Evolutionary conservation across 2,888 invertebrate species (phyloP).

Genomic region (Uloborus plumipes): DNA sequence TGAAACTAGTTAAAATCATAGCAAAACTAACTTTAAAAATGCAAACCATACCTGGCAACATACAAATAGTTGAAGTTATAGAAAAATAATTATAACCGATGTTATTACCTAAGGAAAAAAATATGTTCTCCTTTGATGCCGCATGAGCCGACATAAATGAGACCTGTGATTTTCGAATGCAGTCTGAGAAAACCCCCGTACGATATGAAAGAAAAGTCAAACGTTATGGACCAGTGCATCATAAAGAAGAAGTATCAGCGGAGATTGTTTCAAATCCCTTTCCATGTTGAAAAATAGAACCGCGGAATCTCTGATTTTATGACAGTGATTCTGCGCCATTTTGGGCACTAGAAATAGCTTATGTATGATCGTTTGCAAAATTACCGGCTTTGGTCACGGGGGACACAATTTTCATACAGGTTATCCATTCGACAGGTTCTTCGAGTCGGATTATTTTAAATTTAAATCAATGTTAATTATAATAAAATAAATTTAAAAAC

Average conservation of each 20-base stretch:
- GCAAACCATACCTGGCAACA: too few species aligned
- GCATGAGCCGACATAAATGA: too few species aligned
- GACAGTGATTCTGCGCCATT: constrained; percentile 37
- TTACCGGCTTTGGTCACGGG: constrained; percentile 30
- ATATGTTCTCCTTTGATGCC: too few species aligned
- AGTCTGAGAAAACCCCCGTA: background rate
- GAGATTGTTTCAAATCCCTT: constrained; percentile 39
- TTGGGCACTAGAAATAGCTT: constrained; percentile 24
- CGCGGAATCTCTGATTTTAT: constrained; percentile 32
- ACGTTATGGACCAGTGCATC: constrained; percentile 44
- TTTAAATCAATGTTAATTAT: too few species aligned
- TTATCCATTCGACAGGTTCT: constrained; percentile 27
- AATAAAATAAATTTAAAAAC: too few species aligned
- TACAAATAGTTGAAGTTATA: too few species aligned
- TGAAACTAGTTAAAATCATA: too few species aligned
- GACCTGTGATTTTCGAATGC: too few species aligned
- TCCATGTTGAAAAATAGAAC: constrained; percentile 26
- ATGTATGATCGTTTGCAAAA: constrained; percentile 41
- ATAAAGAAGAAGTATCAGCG: constrained; percentile 44
- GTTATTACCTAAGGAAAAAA: too few species aligned
- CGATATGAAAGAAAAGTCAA: constrained; percentile 29
- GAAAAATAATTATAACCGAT: too few species aligned
- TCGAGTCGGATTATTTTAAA: too few species aligned
- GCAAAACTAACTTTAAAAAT: too few species aligned
- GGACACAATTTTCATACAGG: constrained; percentile 21